A percentile compares a stretch with the other conserved stretches of the same genome.
These are phyloP conservation scores for Oryzias melastigma DNA, from an alignment of 2,113 vertebrate genomes.

Conservation along the genomic window DNA sequence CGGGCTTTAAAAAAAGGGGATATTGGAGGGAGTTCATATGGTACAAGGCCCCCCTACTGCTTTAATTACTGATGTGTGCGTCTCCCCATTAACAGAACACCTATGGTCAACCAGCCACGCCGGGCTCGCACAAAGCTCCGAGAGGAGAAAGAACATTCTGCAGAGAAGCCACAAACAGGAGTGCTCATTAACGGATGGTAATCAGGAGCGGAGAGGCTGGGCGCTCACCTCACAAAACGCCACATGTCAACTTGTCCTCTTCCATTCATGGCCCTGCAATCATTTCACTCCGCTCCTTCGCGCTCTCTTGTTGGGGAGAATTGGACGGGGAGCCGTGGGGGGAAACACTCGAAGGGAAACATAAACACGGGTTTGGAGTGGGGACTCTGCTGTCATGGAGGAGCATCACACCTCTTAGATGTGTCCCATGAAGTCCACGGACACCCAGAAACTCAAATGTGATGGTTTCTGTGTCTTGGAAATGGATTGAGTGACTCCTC, in stretches of 20 bases:
- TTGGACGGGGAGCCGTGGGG: constrained; percentile 66
- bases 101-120: constrained; percentile 69
- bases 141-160: constrained; percentile 66
- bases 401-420: constrained; percentile 30
- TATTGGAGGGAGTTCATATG: constrained; percentile 54
- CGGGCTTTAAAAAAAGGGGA: constrained; percentile 45
- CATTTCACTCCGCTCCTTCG: constrained; percentile 47
- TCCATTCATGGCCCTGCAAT: constrained; percentile 65
- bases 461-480: too few species aligned
- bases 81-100: constrained; percentile 75
- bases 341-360: constrained; percentile 67
- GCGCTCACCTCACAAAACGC: constrained; percentile 73
- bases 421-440: constrained; percentile 29
- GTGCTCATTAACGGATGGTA: constrained; percentile 84
- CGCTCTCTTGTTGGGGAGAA: constrained; percentile 64
- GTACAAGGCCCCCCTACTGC: constrained; percentile 75
- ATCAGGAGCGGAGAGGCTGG: constrained; percentile 76
- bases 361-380: constrained; percentile 61
- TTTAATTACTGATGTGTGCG: constrained; percentile 83
- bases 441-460: too few species aligned
- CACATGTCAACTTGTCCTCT: constrained; percentile 79
- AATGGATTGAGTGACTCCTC: too few species aligned
- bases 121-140: constrained; percentile 67
- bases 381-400: constrained; percentile 42
- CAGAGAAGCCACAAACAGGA: constrained; percentile 55